Percentiles rank a stretch among this genome's conserved stretches.
Conservation (phyloP, 2,888 invertebrate genomes). For the Thereva nobilitata region DNA sequence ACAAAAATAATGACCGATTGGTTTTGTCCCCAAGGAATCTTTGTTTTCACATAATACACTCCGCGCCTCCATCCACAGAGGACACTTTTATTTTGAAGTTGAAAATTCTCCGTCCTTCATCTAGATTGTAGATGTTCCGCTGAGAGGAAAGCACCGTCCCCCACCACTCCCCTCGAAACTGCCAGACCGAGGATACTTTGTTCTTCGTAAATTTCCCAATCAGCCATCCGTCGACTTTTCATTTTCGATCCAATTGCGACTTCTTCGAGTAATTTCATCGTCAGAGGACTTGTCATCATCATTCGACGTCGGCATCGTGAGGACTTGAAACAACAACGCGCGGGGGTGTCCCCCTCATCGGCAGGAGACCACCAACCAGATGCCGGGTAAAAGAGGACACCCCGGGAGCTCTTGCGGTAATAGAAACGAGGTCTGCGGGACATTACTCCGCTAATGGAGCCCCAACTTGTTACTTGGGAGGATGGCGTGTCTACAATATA, state of each 20-base stretch:
- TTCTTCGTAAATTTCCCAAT: conserved; percentile 11
- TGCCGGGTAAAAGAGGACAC: too few species aligned
- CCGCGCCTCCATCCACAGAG: too few species aligned
- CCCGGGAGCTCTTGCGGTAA: not conserved
- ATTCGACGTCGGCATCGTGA: conserved; percentile 17
- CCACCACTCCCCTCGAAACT: too few species aligned
- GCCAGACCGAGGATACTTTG: not conserved
- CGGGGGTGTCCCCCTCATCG: too few species aligned
- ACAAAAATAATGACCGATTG: too few species aligned
- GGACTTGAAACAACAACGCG: not conserved
- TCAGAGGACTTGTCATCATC: conserved; percentile 28
- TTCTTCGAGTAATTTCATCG: conserved; percentile 24
- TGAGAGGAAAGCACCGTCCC: too few species aligned
- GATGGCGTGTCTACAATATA: conserved; percentile 9
- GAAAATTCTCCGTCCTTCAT: too few species aligned
- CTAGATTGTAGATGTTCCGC: too few species aligned
- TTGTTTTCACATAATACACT: too few species aligned
- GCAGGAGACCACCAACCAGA: too few species aligned
- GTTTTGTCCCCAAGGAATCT: too few species aligned
- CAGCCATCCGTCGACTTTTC: conserved; percentile 12
- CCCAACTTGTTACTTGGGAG: not conserved
- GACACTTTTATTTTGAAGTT: too few species aligned
- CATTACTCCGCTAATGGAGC: not conserved
- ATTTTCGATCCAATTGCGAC: conserved; percentile 1
- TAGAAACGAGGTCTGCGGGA: conserved; percentile 17